Evolutionary conservation across 2,888 invertebrate species (phyloP), one percentile per base, ranked within the genome.

Genomic region (Linyphia triangularis): DNA sequence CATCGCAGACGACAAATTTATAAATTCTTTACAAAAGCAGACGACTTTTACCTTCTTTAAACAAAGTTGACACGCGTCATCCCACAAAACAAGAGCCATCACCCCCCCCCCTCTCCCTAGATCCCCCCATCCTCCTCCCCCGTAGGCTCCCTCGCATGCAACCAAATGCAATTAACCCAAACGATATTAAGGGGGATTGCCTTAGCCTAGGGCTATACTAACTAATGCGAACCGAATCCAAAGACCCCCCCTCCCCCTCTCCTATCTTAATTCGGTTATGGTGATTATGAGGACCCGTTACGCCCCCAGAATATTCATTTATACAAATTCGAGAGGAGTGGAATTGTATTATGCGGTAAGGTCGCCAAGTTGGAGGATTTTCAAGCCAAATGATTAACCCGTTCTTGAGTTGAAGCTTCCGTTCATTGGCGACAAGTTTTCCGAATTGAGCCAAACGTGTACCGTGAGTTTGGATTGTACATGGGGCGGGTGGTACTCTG

Each of bases 151-250:
- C 24, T 24, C 16, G 13, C 10, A n/a, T 26, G 51, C 72, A 67
- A 30, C 51, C 19, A 75, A 84, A 84, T 84, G 75, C 75, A 75
- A 84, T 84, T 84, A 84, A 67, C 16, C 75, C 59, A 67, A 51
- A 84, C 59, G 69, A 67, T 67, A 84, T 84, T 84, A 84, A 57
- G 57, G 33, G 67, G 43, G 51, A 67, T 43, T 22, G 51, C 43
- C 13, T n/a, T 16, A 51, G 83, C 73, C 63, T 37, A 59, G 19
- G 82, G 72, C 72, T 13, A 72, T 63, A 33, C 83, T n/a, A n/a
- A 13, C 51, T 22, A 63, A 51, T 73, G 33, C 43, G 51, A 61
- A 82, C 70, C 65, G 51, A 69, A 69, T 59, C 30, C n/a, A n/a
- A n/a, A n/a, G n/a, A n/a, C n/a, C n/a, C n/a, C n/a, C n/a, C n/a